phyloP scores from a whole-genome alignment of 2,113 vertebrate genomes.

The Gobio gobio region DNA sequence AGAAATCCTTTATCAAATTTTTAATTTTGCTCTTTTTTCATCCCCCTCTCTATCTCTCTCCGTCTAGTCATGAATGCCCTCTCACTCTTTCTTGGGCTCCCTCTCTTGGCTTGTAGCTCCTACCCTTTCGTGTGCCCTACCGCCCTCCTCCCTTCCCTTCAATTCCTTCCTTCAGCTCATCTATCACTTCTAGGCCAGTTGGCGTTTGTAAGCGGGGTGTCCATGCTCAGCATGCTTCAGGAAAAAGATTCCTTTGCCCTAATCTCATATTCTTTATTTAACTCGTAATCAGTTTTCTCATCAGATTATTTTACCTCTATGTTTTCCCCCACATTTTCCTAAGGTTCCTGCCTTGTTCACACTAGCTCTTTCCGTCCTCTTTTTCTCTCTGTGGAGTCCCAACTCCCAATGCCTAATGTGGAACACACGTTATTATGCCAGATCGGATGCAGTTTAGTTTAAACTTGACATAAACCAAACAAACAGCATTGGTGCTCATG shows the following conservation, averaged over 20 bases:
- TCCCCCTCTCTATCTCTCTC: conserved; percentile 1
- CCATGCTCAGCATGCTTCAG: conserved; percentile 46
- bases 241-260: conserved; percentile 28
- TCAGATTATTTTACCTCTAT: conserved; percentile 3
- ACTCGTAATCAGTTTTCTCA: conserved; percentile 8
- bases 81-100: conserved; percentile 49
- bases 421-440: conserved; percentile 62
- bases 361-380: conserved; percentile 16
- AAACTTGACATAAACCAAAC: conserved; percentile 77
- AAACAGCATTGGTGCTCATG: conserved; percentile 74
- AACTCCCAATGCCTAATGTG: conserved; percentile 64
- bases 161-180: conserved; percentile 50
- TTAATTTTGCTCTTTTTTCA: conserved; percentile 62
- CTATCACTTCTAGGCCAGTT: conserved; percentile 53
- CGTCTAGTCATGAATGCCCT: conserved; percentile 57
- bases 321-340: conserved; percentile 17
- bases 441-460: conserved; percentile 70
- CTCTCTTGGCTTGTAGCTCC: conserved; percentile 4
- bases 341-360: conserved; percentile 19
- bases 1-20: conserved; percentile 74
- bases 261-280: conserved; percentile 19
- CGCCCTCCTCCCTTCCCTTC: conserved; percentile 4
- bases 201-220: conserved; percentile 47
- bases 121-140: conserved; percentile 40
- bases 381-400: conserved; percentile 31